Conservation (phyloP, 2,888 invertebrate species). For the Ferrisia virgata region DNA sequence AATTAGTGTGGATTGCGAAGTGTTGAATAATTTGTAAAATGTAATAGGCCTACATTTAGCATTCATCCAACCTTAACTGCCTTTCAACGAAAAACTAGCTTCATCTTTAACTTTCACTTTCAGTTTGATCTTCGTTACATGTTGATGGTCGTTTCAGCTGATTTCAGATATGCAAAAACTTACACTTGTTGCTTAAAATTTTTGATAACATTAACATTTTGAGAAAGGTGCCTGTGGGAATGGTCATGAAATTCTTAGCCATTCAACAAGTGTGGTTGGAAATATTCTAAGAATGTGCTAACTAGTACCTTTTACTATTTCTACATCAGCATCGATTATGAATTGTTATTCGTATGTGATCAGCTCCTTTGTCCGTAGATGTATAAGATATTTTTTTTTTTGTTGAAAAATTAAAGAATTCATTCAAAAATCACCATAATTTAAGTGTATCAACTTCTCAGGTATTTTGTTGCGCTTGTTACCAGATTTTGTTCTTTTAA, state of each 20-base stretch:
- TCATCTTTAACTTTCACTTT: conserved; percentile 22
- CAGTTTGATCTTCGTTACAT: neutral
- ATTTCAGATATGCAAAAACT: neutral
- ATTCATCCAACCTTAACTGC: neutral
- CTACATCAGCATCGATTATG: neutral
- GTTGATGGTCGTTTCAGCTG: neutral
- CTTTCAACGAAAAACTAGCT: conserved; percentile 10
- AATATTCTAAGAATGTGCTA: neutral
- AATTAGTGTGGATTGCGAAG: neutral
- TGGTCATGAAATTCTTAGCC: neutral
- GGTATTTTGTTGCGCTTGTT: neutral
- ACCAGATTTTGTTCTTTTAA: neutral
- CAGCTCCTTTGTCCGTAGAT: neutral
- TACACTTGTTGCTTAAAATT: neutral
- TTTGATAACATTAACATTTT: neutral
- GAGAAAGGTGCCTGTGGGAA: neutral
- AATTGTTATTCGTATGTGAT: neutral
- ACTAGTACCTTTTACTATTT: neutral
- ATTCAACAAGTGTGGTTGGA: neutral
- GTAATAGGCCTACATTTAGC: neutral
- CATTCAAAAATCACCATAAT: no score
- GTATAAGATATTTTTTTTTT: no score
- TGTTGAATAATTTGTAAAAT: neutral
- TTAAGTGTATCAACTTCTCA: neutral
- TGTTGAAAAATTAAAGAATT: no score